Evolutionary conservation across 2,888 invertebrate species (phyloP), one percentile per base, ranked within the genome.

Genomic region (Julus scandinavius): DNA sequence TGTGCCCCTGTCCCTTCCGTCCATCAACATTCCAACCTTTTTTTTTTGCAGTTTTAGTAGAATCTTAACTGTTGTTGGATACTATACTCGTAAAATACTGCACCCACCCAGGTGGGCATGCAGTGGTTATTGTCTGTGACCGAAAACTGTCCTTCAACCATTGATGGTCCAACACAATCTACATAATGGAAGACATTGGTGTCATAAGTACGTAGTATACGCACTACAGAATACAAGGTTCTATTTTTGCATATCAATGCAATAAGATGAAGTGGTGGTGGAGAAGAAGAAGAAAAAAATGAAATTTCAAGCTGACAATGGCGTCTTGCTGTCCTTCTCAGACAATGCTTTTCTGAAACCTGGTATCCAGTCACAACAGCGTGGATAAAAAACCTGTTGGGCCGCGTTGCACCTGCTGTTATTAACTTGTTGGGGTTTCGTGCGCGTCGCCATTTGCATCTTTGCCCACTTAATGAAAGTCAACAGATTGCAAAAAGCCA

Each of bases 381-480:
- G 54, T 17, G 54, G 54, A 54, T 54, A 54, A 54, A 29, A 54
- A 54, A 54, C 54, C 54, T 63, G 54, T 54, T 54, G 54, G 54
- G 0, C 54, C 54, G 54, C 54, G 11, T 38, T 29, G 38, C 80
- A 80, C 80, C 80, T 80, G 80, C 38, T 80, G 38, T 29, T 38
- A 29, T 63, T 63, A 63, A 63, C 63, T 63, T 54, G 54, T 54
- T 54, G 54, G 29, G 29, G 72, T 72, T 72, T 72, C 38, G 80
- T 80, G 38, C 15, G 0, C 29, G 80, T 29, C 80, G 11, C n/a
- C 72, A 80, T 80, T 80, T 80, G 80, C 80, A 80, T 80, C 80
- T 80, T 80, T 29, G 29, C n/a, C 72, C 72, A 72, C 80, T 80
- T 80, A 80, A 80, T 80, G 80, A 80, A 80, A 80, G 80, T 63